Base-by-base conservation (phyloP, 2,888 invertebrate species). In the Yponomeuta cagnagella region DNA sequence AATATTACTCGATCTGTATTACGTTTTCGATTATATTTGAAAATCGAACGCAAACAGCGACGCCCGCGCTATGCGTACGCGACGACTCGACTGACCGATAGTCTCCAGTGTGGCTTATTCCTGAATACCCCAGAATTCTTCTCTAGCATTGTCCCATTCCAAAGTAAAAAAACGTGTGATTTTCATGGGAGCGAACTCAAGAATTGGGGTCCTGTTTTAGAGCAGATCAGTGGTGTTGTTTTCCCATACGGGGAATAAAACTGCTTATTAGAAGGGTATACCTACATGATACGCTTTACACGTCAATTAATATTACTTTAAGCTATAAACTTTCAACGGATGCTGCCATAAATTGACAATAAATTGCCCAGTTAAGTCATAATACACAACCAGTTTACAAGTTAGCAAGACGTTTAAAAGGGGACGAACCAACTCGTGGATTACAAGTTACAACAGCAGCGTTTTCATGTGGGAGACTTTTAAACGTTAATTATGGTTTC, bases 11-110 rank as follows among this genome's bases (percentile, higher is more conserved):
- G 65, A 33, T 2, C 68, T 33, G 48, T 68, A 68, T n/a, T 48
- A 10, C 68, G 23, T n/a, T 33, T 23, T 48, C 68, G 68, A 68
- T 37, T 68, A 48, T n/a, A n/a, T 58, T 58, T 58, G 52, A 37
- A 23, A 43, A 67, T 43, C 67, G 67, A 67, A 33, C 2, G 68
- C 52, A 43, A 31, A 10, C 31, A 65, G 30, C 65, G 65, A 65
- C 65, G 65, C 65, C 33, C 65, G 65, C 65, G 65, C 65, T 33
- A 31, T 33, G 65, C 65, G 65, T 65, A 65, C 30, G 65, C 65
- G 30, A 65, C 65, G 65, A 31, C 31, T 33, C 65, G 30, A 65
- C 30, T 65, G 65, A 65, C 65, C 31, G 65, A 65, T 65, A 31
- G 4, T 65, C 23, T 65, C 30, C 9, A 6, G 52, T 58, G 52